A percentile compares a stretch with the other conserved stretches of the same genome.
Conservation (phyloP, 1,140 invertebrate genomes). For the Procambarus virginalis region DNA sequence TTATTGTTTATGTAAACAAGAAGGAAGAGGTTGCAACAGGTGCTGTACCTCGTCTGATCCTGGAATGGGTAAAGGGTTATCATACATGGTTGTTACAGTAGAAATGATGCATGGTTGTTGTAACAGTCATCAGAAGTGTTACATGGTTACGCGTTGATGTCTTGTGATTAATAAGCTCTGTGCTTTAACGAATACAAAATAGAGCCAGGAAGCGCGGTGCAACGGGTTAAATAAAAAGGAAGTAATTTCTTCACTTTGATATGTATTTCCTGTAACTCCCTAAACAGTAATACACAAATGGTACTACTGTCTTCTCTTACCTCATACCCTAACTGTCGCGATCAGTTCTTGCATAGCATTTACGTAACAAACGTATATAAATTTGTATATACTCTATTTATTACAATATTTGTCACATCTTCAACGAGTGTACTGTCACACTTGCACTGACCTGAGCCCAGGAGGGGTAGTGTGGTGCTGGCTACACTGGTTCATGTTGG, state of each 20-base stretch:
- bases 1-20: not conserved
- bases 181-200: not conserved
- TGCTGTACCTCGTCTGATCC: not conserved
- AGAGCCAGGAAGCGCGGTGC: not conserved
- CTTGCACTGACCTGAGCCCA: no score
- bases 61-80: constrained; percentile 10
- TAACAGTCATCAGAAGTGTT: not conserved
- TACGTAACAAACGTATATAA: no score
- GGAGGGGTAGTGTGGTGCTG: no score
- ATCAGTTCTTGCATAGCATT: no score
- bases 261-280: not conserved
- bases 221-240: not conserved
- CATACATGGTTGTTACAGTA: not conserved
- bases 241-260: not conserved
- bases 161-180: not conserved
- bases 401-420: no score
- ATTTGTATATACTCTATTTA: no score
- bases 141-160: not conserved
- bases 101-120: not conserved
- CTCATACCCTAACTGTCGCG: no score
- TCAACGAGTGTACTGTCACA: no score
- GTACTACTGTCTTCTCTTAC: no score
- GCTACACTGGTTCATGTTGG: no score
- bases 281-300: no score
- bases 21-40: not conserved